These are phyloP conservation scores for Ostrea denselamellosa DNA, from an alignment of 1,140 invertebrate genomes.

Conservation along the genomic window DNA sequence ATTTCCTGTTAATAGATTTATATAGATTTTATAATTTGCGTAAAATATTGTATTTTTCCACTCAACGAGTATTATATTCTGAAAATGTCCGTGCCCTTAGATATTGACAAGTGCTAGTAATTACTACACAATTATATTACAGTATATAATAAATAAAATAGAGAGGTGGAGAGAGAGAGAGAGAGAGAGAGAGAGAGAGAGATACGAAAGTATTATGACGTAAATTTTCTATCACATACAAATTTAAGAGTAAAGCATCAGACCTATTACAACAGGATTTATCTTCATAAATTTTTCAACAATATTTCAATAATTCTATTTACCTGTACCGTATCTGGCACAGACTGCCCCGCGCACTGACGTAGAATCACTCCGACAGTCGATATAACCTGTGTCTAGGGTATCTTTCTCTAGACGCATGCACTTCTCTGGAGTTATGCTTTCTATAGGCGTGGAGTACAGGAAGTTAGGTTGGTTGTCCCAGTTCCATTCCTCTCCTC, in stretches of 20 bases:
- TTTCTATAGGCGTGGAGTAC: background rate
- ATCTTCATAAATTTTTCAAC: background rate
- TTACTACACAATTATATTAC: background rate
- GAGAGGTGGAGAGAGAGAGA: too few relatives aligned
- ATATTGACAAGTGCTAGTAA: background rate
- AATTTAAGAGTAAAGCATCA: background rate
- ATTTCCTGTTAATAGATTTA: too few relatives aligned
- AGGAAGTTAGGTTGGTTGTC: slow-evolving; percentile 1
- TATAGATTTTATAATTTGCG: background rate
- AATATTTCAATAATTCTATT: background rate
- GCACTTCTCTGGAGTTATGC: background rate
- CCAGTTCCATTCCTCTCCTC: background rate
- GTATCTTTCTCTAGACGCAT: background rate
- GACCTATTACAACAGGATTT: background rate
- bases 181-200: too few relatives aligned
- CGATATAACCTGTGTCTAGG: background rate
- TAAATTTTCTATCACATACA: background rate
- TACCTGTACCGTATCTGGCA: background rate
- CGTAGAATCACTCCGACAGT: background rate
- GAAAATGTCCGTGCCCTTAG: background rate
- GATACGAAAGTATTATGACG: background rate
- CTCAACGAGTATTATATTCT: background rate
- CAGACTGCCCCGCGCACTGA: background rate
- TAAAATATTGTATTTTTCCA: background rate
- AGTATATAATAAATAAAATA: too few relatives aligned